phyloP scores from a whole-genome alignment of 2,797 vertebrate genomes.

The Corythornis leucogaster region DNA sequence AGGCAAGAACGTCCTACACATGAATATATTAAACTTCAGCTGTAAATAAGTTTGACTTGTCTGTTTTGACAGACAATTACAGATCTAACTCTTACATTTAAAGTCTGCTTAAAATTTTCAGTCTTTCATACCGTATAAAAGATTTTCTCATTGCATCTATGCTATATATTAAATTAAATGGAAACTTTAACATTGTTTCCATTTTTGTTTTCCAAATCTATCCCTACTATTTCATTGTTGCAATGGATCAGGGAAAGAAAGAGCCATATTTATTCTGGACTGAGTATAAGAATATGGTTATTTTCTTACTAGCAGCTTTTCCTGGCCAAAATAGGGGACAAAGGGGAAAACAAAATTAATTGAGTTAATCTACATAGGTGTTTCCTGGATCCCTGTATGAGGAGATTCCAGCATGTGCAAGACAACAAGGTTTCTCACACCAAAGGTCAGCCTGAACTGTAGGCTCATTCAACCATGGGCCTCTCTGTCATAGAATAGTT shows the following conservation, averaged over 20 bases:
- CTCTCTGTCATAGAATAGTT: not conserved
- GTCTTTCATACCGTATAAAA: not conserved
- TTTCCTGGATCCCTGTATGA: not conserved
- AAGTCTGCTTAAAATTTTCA: not conserved
- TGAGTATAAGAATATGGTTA: not conserved
- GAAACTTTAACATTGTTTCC: not conserved
- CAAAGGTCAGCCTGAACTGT: not conserved
- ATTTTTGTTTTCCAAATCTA: not conserved
- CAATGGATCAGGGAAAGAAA: not conserved
- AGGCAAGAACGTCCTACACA: not conserved
- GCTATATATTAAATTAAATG: not conserved
- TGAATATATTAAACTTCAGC: not conserved
- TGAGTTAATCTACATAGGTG: not conserved
- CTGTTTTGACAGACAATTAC: not conserved
- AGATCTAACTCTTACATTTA: not conserved
- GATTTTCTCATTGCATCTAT: not conserved
- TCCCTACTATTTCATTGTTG: not conserved
- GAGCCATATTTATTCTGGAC: not conserved
- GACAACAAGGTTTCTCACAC: not conserved
- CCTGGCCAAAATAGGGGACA: not conserved
- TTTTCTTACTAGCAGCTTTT: not conserved
- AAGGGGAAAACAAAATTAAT: not conserved
- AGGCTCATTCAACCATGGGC: not conserved
- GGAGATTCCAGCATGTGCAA: not conserved
- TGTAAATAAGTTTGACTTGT: not conserved